Evolutionary conservation across 1,140 invertebrate genomes (phyloP), one percentile per base, ranked within the genome.

Genomic region (Triops cancriformis): DNA sequence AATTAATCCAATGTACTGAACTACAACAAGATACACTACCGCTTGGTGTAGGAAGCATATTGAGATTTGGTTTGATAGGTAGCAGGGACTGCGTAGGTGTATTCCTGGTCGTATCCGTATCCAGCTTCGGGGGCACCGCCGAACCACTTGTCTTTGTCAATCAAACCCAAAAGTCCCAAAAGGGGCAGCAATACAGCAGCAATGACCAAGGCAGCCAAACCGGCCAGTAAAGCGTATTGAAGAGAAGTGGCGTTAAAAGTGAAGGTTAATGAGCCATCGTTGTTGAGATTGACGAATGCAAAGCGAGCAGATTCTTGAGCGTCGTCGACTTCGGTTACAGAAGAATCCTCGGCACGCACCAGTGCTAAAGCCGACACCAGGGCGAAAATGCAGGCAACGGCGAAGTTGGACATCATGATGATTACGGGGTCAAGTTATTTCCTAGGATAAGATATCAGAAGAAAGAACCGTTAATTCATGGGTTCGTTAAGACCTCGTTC

Each of bases 221-320:
- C 75, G 51, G 75, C 75, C 23, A 79, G 26, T 26, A 79, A 73
- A 14, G 78, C 73, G 72, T 76, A 79, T 76, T 79, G 74, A 26
- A 79, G 78, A 10, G 78, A 79, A 1, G 74, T 76, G 26, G 72
- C 37, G 12, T 79, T 79, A 72, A 76, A 76, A 1, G 74, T 79
- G 74, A 79, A 76, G 14, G 75, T 72, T 14, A 79, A 26, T 27
- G 78, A 76, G 28, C 78, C 78, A 72, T 79, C 78, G 10, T 74
- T 73, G 43, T 76, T 76, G 14, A 79, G 31, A 31, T 75, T 74
- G 42, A 73, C 78, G 27, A 79, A 79, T 1, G 74, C 78, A 73
- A 79, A 79, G n/a, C 78, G 51, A 5, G 75, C 75, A 10, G 75
- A 41, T 76, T 76, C 75, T 74, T 74, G 27, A 7, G 43, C 45